These are phyloP conservation scores for Eriosoma lanigerum DNA, from an alignment of 1,140 invertebrate species.

Conservation along the genomic window DNA sequence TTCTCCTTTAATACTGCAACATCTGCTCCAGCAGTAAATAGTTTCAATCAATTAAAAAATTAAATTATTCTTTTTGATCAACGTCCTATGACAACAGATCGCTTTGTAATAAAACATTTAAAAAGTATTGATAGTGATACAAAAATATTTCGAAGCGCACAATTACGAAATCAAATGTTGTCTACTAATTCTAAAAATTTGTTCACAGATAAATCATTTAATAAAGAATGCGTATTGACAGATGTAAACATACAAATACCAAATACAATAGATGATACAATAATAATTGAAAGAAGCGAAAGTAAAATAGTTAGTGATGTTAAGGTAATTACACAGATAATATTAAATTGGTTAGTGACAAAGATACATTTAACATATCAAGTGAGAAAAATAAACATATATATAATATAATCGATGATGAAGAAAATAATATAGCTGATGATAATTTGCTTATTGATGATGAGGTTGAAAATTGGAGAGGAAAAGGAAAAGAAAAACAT, in stretches of 20 bases:
- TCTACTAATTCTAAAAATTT: not conserved
- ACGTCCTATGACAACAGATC: not conserved
- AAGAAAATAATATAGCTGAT: not conserved
- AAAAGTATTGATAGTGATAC: not conserved
- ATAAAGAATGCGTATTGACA: not conserved
- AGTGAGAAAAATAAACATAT: not conserved
- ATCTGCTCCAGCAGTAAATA: not conserved
- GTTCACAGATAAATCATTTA: not conserved
- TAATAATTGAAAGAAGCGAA: not conserved
- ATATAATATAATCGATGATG: not conserved
- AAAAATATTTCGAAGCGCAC: not conserved
- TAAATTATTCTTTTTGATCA: not conserved
- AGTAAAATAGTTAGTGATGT: not conserved
- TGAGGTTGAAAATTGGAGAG: not conserved
- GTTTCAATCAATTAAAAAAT: slow-evolving; percentile 3
- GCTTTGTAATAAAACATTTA: too few species aligned
- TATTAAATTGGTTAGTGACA: too few species aligned
- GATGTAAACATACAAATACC: not conserved
- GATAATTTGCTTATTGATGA: not conserved
- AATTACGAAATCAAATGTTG: not conserved
- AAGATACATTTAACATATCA: too few species aligned
- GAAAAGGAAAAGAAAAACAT: not conserved
- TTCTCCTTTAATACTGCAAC: not conserved
- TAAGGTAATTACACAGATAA: not conserved
- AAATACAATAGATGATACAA: not conserved